Evolutionary conservation across 2,797 vertebrate genomes (phyloP).

Genomic region (Semotilus atromaculatus): DNA sequence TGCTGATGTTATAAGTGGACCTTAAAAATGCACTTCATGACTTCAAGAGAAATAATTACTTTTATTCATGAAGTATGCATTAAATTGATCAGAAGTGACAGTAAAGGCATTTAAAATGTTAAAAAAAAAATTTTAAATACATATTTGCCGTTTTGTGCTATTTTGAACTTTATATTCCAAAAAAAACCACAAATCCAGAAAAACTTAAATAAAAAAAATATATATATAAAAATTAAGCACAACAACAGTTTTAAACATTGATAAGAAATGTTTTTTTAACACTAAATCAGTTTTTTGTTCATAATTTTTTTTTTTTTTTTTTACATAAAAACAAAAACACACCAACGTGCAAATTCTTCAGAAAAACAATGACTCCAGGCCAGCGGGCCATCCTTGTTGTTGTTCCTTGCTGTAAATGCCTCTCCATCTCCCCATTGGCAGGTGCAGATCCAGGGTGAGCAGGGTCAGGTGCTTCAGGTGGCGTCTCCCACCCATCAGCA

Average conservation of each 20-base stretch:
- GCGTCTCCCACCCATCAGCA: conserved; percentile 88
- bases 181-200: too few relatives aligned
- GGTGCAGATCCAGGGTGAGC: conserved; percentile 92
- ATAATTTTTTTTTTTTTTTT: not conserved
- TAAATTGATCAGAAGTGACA: not conserved
- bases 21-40: too few relatives aligned
- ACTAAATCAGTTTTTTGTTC: not conserved
- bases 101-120: not conserved
- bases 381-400: not conserved
- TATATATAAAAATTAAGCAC: too few relatives aligned
- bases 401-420: not conserved
- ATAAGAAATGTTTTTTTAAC: not conserved
- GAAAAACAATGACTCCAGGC: not conserved
- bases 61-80: not conserved
- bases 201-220: too few relatives aligned
- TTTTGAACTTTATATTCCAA: not conserved
- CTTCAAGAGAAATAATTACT: not conserved
- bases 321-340: not conserved
- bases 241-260: not conserved
- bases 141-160: not conserved
- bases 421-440: conserved; percentile 59
- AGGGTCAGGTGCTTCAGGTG: conserved; percentile 89
- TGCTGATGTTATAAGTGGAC: too few relatives aligned
- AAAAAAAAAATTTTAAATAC: not conserved
- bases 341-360: not conserved